Evolutionary conservation across 1,140 invertebrate species (phyloP).

Genomic region (Lepidurus couesii): DNA sequence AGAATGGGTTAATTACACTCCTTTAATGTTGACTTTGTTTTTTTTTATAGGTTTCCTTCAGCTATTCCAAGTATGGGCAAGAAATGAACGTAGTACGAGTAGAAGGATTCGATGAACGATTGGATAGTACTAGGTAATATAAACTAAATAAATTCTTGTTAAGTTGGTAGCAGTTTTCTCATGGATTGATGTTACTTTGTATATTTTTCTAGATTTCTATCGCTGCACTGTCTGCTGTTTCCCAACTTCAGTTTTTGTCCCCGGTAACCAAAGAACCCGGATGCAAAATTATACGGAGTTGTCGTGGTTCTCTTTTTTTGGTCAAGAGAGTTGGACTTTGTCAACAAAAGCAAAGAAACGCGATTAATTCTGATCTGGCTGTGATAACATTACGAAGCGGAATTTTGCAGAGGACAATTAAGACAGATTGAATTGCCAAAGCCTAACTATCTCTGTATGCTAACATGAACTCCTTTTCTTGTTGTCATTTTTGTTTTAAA

Average conservation of each 20-base stretch:
- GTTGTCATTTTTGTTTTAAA: not conserved
- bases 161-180: conserved; percentile 15
- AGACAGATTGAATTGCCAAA: conserved; percentile 9
- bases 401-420: conserved; percentile 1
- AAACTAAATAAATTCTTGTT: not conserved
- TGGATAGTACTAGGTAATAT: conserved; percentile 81
- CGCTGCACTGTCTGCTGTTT: conserved; percentile 35
- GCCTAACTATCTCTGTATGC: not conserved
- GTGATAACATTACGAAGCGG: conserved; percentile 14
- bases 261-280: not conserved
- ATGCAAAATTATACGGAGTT: not conserved
- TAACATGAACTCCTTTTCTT: not conserved
- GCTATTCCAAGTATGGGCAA: conserved; percentile 72
- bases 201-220: conserved; percentile 34
- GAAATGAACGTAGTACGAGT: conserved; percentile 86
- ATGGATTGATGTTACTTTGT: conserved; percentile 2
- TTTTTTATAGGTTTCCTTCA: conserved; percentile 76
- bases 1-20: not conserved
- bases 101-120: conserved; percentile 70
- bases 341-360: not conserved
- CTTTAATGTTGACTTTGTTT: conserved; percentile 35
- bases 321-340: not conserved
- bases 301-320: conserved; percentile 15
- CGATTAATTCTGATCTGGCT: not conserved
- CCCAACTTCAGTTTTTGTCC: conserved; percentile 37